Percentiles rank a stretch among this genome's conserved stretches.
phyloP scores from a whole-genome alignment of 2,797 vertebrate species.

The Urocyon cinereoargenteus region DNA sequence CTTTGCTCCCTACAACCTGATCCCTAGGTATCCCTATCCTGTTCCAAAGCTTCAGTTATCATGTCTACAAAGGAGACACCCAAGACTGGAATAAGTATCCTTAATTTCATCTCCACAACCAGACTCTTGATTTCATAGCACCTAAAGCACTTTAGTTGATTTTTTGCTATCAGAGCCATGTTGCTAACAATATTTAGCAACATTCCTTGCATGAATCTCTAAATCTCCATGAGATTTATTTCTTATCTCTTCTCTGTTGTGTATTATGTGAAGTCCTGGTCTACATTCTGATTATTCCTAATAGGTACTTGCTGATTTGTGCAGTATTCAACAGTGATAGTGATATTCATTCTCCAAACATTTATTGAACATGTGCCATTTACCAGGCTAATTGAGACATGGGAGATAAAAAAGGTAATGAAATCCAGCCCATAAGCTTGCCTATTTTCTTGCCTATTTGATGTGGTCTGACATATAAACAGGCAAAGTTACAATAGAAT shows the following conservation, averaged over 20 bases:
- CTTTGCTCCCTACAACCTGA: slow-evolving; percentile 44
- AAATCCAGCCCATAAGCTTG: slow-evolving; percentile 42
- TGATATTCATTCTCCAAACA: slow-evolving; percentile 51
- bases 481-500: slow-evolving; percentile 27
- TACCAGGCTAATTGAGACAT: slow-evolving; percentile 57
- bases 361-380: slow-evolving; percentile 65
- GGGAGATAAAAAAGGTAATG: slow-evolving; percentile 55
- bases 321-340: slow-evolving; percentile 56
- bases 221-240: slow-evolving; percentile 27
- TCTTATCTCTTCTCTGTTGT: slow-evolving; percentile 1
- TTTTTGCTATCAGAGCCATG: background rate
- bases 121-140: slow-evolving; percentile 22
- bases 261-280: background rate
- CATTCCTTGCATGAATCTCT: slow-evolving; percentile 16
- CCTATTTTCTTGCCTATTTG: slow-evolving; percentile 53
- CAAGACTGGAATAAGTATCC: background rate
- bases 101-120: background rate
- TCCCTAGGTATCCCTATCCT: background rate
- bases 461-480: slow-evolving; percentile 29
- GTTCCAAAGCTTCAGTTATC: slow-evolving; percentile 37
- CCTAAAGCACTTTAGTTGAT: background rate
- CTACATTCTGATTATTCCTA: slow-evolving; percentile 6
- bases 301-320: slow-evolving; percentile 66
- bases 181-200: slow-evolving; percentile 17
- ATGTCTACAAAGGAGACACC: background rate